phyloP scores from a whole-genome alignment of 2,113 vertebrate genomes.

The Hoplias malabaricus region DNA sequence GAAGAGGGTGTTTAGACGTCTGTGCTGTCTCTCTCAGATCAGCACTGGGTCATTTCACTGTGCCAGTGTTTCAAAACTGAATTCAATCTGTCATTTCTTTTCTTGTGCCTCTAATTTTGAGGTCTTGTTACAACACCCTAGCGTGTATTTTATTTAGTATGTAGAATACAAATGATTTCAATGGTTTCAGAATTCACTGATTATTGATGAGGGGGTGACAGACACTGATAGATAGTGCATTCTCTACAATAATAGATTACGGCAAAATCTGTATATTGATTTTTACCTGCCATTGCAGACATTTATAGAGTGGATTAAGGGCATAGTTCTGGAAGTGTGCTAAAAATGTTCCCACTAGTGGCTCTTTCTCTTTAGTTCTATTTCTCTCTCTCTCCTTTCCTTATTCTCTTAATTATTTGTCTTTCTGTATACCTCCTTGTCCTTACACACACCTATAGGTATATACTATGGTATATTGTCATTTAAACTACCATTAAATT shows the following conservation, averaged over 20 bases:
- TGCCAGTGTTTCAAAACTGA: no score
- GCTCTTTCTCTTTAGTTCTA: background rate
- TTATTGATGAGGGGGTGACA: background rate
- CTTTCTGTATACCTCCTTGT: background rate
- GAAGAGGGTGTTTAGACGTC: no score
- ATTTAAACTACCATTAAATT: background rate
- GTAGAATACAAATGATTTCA: background rate
- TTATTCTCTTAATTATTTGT: no score
- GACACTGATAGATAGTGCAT: no score
- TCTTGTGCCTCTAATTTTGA: no score
- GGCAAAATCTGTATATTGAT: background rate
- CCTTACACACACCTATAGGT: background rate
- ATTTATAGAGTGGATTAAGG: slow-evolving; percentile 4
- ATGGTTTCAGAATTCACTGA: no score
- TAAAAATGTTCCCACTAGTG: background rate
- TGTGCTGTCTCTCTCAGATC: no score
- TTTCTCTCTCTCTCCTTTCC: slow-evolving; percentile 10
- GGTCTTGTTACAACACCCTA: no score
- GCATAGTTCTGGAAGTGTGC: slow-evolving; percentile 14
- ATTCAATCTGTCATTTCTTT: no score
- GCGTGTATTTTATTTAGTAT: no score
- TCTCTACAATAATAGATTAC: background rate
- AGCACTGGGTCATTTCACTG: no score
- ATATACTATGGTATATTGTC: background rate
- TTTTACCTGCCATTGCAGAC: background rate